Evolutionary conservation across 2,888 invertebrate species (phyloP).

Genomic region (Ypsolopha sequella): DNA sequence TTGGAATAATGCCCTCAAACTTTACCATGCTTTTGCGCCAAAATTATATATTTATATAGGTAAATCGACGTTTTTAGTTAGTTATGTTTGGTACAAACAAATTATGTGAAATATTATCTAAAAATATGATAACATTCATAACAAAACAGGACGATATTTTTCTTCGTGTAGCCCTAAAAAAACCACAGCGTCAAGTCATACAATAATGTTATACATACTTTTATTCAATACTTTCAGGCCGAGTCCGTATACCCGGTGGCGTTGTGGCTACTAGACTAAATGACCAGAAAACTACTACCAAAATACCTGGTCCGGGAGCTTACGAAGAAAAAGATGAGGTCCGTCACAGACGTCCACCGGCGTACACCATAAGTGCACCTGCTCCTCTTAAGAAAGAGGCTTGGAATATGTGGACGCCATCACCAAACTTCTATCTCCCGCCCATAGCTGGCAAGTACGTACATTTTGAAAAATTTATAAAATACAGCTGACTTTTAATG

Average conservation of each 20-base stretch:
- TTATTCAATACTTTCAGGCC: conserved; percentile 17
- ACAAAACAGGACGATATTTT: not conserved
- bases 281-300: conserved; percentile 14
- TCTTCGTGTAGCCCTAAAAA: not conserved
- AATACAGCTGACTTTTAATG: no score
- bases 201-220: not conserved
- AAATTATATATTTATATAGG: no score
- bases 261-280: conserved; percentile 28
- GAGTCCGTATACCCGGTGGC: conserved; percentile 29
- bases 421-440: conserved; percentile 53
- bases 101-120: not conserved
- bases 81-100: no score
- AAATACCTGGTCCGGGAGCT: conserved; percentile 37
- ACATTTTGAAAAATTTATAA: not conserved
- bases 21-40: no score
- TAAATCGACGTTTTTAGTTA: no score
- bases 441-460: conserved; percentile 29
- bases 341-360: conserved; percentile 30
- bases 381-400: conserved; percentile 33
- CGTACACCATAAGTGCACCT: conserved; percentile 29
- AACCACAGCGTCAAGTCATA: not conserved
- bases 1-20: no score
- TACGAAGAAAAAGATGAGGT: conserved; percentile 22
- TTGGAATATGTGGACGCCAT: conserved; percentile 47
- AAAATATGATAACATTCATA: not conserved